Conservation (phyloP, 2,888 invertebrate genomes). For the Cotesia congregata region DNA sequence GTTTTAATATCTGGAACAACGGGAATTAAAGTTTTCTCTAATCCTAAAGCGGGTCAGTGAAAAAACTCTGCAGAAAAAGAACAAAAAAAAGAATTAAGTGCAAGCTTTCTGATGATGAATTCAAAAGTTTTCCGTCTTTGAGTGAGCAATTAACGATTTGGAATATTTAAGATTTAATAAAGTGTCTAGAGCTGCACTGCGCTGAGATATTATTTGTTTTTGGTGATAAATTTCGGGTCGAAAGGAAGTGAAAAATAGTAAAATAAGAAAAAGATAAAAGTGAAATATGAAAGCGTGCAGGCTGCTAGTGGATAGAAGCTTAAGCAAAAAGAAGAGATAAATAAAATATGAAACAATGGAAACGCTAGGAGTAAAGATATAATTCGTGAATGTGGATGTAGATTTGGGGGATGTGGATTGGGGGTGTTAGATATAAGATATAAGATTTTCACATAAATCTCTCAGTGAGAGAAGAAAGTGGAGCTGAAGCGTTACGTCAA, state of each 20-base stretch:
- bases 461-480: constrained; percentile 14
- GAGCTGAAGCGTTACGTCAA: constrained; percentile 24
- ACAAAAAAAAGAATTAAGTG: constrained; percentile 12
- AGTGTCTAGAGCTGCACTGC: too few species aligned
- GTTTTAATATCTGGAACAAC: too few species aligned
- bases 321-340: constrained; percentile 18
- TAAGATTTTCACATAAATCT: constrained; percentile 30
- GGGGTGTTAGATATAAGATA: neutral
- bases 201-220: neutral
- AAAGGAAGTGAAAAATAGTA: constrained; percentile 9
- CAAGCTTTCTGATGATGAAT: constrained; percentile 22
- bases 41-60: neutral
- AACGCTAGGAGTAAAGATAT: neutral
- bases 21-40: neutral
- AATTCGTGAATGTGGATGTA: constrained; percentile 10
- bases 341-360: constrained; percentile 10
- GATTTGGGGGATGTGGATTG: neutral
- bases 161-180: too few species aligned
- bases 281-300: constrained; percentile 11
- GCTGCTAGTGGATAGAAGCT: neutral
- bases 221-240: neutral
- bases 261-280: neutral
- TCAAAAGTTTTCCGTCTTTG: constrained; percentile 9
- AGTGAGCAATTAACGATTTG: too few species aligned
- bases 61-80: neutral